These are phyloP conservation scores for Amphiprion ocellaris DNA, from an alignment of 2,113 vertebrate species.

Conservation along the genomic window DNA sequence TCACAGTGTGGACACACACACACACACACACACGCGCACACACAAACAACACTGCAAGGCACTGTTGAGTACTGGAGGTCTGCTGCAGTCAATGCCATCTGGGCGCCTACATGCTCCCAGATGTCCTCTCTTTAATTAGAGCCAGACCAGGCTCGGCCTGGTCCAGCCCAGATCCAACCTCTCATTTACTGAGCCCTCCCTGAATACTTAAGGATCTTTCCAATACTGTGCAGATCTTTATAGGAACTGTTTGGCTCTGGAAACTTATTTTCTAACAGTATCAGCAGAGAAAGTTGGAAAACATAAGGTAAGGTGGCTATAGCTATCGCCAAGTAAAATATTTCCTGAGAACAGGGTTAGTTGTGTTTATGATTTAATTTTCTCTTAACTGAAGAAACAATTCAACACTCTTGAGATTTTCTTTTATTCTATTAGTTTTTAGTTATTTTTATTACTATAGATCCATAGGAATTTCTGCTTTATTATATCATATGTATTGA, in stretches of 20 bases:
- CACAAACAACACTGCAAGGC: conserved; percentile 22
- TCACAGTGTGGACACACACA: conserved; percentile 35
- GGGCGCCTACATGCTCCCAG: conserved; percentile 67
- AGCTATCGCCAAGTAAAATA: neutral
- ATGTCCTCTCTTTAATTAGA: conserved; percentile 84
- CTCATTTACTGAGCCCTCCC: conserved; percentile 74
- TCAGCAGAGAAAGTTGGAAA: conserved; percentile 32
- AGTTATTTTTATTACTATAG: too few relatives aligned
- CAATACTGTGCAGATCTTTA: conserved; percentile 57
- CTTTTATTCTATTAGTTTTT: too few relatives aligned
- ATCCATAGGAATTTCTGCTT: neutral
- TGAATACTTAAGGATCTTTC: conserved; percentile 75
- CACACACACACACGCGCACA: conserved; percentile 23
- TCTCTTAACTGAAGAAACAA: too few relatives aligned
- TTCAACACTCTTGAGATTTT: too few relatives aligned
- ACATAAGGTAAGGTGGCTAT: conserved; percentile 65
- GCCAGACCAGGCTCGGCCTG: conserved; percentile 52
- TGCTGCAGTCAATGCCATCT: conserved; percentile 63
- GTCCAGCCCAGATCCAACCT: conserved; percentile 77
- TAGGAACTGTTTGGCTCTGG: conserved; percentile 39
- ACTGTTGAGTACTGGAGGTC: conserved; percentile 58
- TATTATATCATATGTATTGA: neutral
- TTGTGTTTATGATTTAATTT: neutral
- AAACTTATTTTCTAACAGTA: conserved; percentile 26
- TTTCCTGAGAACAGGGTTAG: too few relatives aligned